Base-by-base conservation (phyloP, 2,113 vertebrate genomes). In the Gnathonemus longibarbis region DNA sequence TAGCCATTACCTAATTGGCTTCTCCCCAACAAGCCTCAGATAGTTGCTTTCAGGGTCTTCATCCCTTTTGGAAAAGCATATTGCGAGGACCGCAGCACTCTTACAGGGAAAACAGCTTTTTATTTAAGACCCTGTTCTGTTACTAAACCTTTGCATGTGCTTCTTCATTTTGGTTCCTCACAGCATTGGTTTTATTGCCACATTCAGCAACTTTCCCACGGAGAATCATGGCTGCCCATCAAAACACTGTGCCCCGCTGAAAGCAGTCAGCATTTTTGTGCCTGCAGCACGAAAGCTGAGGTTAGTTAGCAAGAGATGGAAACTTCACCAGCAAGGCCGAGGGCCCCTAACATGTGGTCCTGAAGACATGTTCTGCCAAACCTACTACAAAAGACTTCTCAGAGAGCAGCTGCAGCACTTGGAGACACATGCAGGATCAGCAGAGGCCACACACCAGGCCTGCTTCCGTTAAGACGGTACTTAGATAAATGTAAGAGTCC, bases 271-370 rank as follows among this genome's bases (percentile, higher is more conserved):
- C 91, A 87, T 62, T 91, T 90, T 90, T 90, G 46, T 88, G 88
- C 84, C 83, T 88, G 89, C 90, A 62, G 89, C 85, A 89, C 88
- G 88, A 91, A 91, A 89, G 89, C 88, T 92, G 90, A 90, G 74
- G 74, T 80, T 80, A 42, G 35, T 80, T 80, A 80, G 74, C 31
- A 80, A 39, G 35, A 42, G 91, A 91, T 89, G 89, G 91, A 91
- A 91, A 93, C 89, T 88, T 89, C 85, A 62, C 49, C 77, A 84
- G 58, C 87, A 84, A 85, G 87, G 88, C 86, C 86, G 35, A 31
- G 88, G 92, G 84, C 84, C 56, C 35, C 80, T 90, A 91, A 91
- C 21, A 86, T 24, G 77, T 49, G 50, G 77, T 88, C 90, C 86
- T 85, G 70, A 35, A 87, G 35, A 80, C 90, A 58, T 35, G 49